Evolutionary conservation across 2,888 invertebrate species (phyloP).

Genomic region (Embidobia sp.): DNA sequence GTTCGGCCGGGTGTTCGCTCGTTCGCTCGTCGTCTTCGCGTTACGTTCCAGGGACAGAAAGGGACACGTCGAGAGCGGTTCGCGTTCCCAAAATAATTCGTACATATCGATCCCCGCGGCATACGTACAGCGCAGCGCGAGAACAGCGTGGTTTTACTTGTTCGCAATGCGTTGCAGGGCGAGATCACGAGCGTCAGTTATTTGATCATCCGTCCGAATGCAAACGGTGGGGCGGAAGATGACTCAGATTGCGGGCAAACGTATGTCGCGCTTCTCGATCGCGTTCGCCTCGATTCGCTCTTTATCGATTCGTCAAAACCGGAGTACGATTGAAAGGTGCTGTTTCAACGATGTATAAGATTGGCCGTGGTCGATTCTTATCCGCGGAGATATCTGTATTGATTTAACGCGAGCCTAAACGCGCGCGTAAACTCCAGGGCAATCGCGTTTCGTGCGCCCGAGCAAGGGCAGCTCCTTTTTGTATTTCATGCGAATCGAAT

Average conservation of each 20-base stretch:
- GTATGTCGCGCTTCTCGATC: slow-evolving; percentile 19
- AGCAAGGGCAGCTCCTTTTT: too few relatives aligned
- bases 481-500: too few relatives aligned
- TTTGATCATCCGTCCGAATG: slow-evolving; percentile 42
- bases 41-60: slow-evolving; percentile 68
- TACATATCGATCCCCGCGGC: slow-evolving; percentile 72
- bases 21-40: slow-evolving; percentile 38
- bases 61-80: slow-evolving; percentile 69
- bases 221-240: slow-evolving; percentile 17
- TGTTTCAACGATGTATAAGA: too few relatives aligned
- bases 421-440: too few relatives aligned
- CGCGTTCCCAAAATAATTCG: slow-evolving; percentile 75
- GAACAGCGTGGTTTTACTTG: slow-evolving; percentile 45
- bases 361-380: too few relatives aligned
- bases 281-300: slow-evolving; percentile 1
- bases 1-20: slow-evolving; percentile 11
- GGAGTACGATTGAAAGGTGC: too few relatives aligned
- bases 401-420: too few relatives aligned
- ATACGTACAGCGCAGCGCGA: slow-evolving; percentile 35
- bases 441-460: too few relatives aligned
- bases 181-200: slow-evolving; percentile 48
- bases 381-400: too few relatives aligned
- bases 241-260: slow-evolving; percentile 37
- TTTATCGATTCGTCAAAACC: slow-evolving; percentile 30
- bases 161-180: slow-evolving; percentile 45